Evolutionary conservation across 2,888 invertebrate species (phyloP).

Genomic region (Drosophila kuntzei): DNA sequence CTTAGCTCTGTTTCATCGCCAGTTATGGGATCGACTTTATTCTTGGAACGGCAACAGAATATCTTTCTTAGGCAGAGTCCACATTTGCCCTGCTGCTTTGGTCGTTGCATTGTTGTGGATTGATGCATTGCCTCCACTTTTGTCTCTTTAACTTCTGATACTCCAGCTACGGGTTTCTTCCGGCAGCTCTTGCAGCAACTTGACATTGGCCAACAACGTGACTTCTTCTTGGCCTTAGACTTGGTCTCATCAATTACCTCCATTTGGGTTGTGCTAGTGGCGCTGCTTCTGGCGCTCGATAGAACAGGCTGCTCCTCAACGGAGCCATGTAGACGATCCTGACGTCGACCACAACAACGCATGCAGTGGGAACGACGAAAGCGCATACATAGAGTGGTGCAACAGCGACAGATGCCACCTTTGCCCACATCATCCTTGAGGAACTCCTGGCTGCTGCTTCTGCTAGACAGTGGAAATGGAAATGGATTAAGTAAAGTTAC

Average conservation of each 20-base stretch:
- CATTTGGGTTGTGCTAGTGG: constrained; percentile 77
- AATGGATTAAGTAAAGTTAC: neutral
- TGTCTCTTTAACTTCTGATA: constrained; percentile 33
- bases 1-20: constrained; percentile 80
- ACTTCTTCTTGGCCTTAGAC: constrained; percentile 54
- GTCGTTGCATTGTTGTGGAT: constrained; percentile 26
- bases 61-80: constrained; percentile 84
- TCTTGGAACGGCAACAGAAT: constrained; percentile 85
- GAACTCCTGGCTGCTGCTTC: constrained; percentile 84
- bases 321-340: constrained; percentile 59
- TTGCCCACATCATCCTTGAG: constrained; percentile 72
- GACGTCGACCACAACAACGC: constrained; percentile 78
- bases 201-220: constrained; percentile 83
- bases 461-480: constrained; percentile 28
- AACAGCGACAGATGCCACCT: constrained; percentile 80
- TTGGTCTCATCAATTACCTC: constrained; percentile 81
- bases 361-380: constrained; percentile 84
- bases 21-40: constrained; percentile 84
- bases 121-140: constrained; percentile 55
- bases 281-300: constrained; percentile 77
- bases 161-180: constrained; percentile 76
- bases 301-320: constrained; percentile 78
- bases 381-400: constrained; percentile 84
- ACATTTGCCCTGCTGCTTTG: constrained; percentile 77
- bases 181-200: constrained; percentile 85